Conservation (phyloP, 2,113 vertebrate species). For the Xiphophorus maculatus region DNA sequence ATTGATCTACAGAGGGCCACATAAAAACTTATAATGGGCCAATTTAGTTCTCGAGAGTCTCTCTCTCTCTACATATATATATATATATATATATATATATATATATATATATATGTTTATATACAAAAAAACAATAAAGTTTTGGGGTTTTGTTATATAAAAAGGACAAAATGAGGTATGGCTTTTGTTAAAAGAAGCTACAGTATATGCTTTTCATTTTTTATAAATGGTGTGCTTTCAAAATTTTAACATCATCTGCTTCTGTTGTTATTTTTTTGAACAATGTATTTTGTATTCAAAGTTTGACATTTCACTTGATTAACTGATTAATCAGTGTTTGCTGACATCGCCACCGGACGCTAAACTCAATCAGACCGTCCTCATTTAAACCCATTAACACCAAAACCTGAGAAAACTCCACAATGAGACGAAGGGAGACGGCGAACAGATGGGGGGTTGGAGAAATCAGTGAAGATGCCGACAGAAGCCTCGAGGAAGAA, state of each 20-base stretch:
- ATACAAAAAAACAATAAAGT: not conserved
- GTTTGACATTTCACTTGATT: constrained; percentile 66
- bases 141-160: not conserved
- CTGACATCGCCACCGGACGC: constrained; percentile 59
- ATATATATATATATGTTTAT: too few species aligned
- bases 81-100: not conserved
- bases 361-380: constrained; percentile 52
- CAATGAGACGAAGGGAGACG: constrained; percentile 37
- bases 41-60: too few species aligned
- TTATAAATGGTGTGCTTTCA: not conserved
- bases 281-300: constrained; percentile 60
- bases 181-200: not conserved
- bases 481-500: constrained; percentile 34
- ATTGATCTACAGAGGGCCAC: too few species aligned
- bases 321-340: constrained; percentile 70
- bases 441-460: constrained; percentile 21
- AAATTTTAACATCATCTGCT: not conserved
- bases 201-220: not conserved
- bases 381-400: constrained; percentile 58
- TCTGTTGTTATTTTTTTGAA: constrained; percentile 36
- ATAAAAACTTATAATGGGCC: too few species aligned
- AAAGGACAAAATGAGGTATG: not conserved
- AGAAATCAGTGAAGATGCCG: constrained; percentile 40
- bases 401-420: constrained; percentile 45
- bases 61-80: too few species aligned